Evolutionary conservation across 2,888 invertebrate species (phyloP).

Genomic region (Pemphredon lugubris): DNA sequence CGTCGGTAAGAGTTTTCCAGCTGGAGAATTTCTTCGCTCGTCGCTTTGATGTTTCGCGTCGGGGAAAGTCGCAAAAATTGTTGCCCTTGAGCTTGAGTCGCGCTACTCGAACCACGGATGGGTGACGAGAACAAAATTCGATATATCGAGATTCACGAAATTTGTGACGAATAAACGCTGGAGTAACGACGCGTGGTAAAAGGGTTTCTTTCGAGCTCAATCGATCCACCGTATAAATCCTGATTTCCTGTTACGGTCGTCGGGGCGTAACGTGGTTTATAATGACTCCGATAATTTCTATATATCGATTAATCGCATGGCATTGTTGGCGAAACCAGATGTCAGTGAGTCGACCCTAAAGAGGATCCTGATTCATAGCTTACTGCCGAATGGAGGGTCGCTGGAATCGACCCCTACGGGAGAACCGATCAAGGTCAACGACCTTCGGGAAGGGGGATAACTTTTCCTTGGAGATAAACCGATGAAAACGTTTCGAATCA

Average conservation of each 20-base stretch:
- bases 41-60: no score
- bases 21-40: no score
- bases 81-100: no score
- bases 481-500: conserved; percentile 13
- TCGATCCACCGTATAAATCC: no score
- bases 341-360: conserved; percentile 50
- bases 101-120: no score
- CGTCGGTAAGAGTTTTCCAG: no score
- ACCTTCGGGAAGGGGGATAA: conserved; percentile 56
- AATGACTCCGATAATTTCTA: conserved; percentile 26
- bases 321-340: conserved; percentile 47
- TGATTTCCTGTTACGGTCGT: conserved; percentile 5
- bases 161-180: no score
- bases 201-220: no score
- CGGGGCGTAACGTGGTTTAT: not conserved
- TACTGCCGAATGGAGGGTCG: conserved; percentile 48
- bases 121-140: no score
- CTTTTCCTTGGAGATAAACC: conserved; percentile 21
- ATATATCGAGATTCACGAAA: no score
- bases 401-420: conserved; percentile 45
- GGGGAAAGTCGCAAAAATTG: no score
- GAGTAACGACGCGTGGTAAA: no score
- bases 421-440: conserved; percentile 63
- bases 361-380: conserved; percentile 60
- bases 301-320: conserved; percentile 49